Evolutionary conservation across 2,113 vertebrate genomes (phyloP).

Genomic region (Scytalopus superciliaris): DNA sequence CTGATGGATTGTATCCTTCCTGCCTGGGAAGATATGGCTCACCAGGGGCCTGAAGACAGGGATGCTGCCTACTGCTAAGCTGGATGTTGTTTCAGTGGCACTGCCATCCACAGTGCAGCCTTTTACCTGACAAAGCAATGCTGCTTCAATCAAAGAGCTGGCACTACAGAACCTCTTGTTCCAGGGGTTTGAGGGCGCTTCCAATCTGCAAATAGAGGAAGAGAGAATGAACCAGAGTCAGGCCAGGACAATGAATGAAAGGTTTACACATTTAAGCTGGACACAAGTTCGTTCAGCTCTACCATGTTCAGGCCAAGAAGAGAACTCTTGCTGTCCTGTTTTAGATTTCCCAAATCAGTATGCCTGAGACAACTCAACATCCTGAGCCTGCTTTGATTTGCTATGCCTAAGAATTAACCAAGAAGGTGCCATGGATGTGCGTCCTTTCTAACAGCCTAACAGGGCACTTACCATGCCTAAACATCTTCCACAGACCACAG

Average conservation of each 20-base stretch:
- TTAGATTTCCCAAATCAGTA: not conserved
- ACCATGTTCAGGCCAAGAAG: rapidly evolving
- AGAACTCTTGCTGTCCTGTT: not conserved
- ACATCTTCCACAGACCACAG: not conserved
- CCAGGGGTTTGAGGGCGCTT: not conserved
- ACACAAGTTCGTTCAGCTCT: not conserved
- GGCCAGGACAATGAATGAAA: not conserved
- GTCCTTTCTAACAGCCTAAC: not conserved
- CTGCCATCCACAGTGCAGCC: not conserved
- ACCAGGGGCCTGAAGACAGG: not conserved
- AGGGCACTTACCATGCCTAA: not conserved
- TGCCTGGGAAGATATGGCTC: rapidly evolving
- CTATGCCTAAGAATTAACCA: not conserved
- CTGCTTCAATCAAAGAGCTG: not conserved
- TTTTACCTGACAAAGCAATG: not conserved
- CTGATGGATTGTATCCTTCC: not conserved
- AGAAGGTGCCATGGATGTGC: not conserved
- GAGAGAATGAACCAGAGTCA: not conserved
- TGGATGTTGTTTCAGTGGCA: not conserved
- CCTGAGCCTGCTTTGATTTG: not conserved
- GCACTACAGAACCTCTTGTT: not conserved
- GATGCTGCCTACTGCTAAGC: not conserved
- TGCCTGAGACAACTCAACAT: not conserved
- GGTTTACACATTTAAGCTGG: not conserved
- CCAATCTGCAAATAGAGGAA: not conserved